Evolutionary conservation across 2,113 vertebrate genomes (phyloP), one percentile per base, ranked within the genome.

Genomic region (Willisornis vidua): DNA sequence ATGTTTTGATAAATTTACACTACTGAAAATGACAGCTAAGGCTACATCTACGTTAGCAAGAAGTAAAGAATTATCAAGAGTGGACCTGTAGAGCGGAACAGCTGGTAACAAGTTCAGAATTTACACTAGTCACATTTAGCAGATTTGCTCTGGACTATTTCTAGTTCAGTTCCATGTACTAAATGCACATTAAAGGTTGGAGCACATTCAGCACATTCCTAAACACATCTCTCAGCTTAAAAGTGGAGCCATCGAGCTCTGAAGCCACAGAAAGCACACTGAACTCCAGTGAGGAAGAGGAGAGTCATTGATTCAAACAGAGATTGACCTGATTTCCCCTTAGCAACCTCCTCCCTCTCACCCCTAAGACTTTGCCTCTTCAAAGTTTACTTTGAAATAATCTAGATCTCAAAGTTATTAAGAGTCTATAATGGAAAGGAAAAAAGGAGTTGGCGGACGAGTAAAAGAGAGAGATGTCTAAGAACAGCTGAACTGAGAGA

Each of bases 401-500:
- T 49, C 66, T 51, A 82, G 52, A 62, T 78, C n/a, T 46, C 68
- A 70, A 70, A 74, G n/a, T 33, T 84, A 74, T 46, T 46, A 70
- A 58, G 54, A 82, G 24, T 49, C 46, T 55, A 19, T 19, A 54
- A 59, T 3, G n/a, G 37, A 61, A 73, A 88, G 14, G 9, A 33
- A 24, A 43, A 75, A 81, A 33, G 26, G 49, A 61, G 43, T 19
- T 37, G n/a, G 71, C 48, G 24, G 33, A 65, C 57, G 11, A 76
- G 16, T 61, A 4, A 35, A 19, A 75, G 35, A 95, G 17, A 46
- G n/a, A 78, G 23, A 83, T 2, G 1, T 39, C 55, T 74, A 78
- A 72, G 66, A 94, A 85, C 71, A 93, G 78, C 63, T 77, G 90
- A 96, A 73, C 49, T 39, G 74, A 78, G 28, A 61, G 61, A 71